Percentiles rank a stretch among this genome's conserved stretches.
Conservation (phyloP, 2,113 vertebrate species). For the Elephantulus edwardii region DNA sequence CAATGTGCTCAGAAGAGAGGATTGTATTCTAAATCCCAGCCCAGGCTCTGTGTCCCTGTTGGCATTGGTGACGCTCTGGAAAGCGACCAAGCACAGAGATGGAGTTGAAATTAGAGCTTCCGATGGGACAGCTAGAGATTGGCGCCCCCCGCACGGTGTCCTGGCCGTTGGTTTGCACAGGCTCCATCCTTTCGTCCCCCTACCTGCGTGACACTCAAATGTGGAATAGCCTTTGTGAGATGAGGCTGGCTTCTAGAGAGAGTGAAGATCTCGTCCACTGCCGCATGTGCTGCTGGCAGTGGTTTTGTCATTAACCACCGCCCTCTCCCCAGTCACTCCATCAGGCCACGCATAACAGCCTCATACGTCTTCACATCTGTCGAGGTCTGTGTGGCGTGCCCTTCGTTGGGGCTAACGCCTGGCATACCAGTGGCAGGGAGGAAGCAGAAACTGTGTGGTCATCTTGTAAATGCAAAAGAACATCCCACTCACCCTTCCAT, state of each 20-base stretch:
- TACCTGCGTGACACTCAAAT: not conserved
- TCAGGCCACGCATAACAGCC: not conserved
- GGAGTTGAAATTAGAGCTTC: not conserved
- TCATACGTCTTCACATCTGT: not conserved
- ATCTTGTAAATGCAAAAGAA: not conserved
- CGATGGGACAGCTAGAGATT: not conserved
- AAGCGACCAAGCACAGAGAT: not conserved
- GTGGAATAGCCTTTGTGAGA: not conserved
- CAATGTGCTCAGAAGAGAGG: accelerated
- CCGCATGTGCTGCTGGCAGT: too few species aligned
- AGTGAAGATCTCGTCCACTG: too few species aligned
- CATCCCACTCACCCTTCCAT: not conserved
- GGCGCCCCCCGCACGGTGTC: not conserved
- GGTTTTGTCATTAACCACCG: not conserved
- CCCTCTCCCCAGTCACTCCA: too few species aligned
- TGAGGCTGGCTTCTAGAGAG: not conserved
- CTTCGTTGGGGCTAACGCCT: not conserved
- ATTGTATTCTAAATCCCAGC: not conserved
- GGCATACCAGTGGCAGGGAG: not conserved
- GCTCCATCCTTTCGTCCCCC: accelerated
- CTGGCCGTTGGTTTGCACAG: too few species aligned
- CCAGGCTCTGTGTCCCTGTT: not conserved
- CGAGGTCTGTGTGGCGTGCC: not conserved
- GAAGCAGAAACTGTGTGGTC: not conserved
- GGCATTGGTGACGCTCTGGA: not conserved